Conservation (phyloP, 1,140 invertebrate species). For the Drosophila pseudoobscura region DNA sequence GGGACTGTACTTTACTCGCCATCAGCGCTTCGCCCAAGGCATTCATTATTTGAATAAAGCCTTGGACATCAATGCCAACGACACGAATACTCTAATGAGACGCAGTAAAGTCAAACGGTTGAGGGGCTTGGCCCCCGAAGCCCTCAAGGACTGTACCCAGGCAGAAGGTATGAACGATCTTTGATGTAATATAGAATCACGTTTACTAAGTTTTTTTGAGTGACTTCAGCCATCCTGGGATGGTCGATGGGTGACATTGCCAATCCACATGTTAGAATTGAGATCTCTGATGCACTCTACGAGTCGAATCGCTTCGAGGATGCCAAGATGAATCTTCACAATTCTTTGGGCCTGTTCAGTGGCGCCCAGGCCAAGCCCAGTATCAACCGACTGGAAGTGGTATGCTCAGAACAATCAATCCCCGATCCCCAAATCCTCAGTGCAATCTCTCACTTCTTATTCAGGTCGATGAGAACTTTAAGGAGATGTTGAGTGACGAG, state of each 20-base stretch:
- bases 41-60: slow-evolving; percentile 48
- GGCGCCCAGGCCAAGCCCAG: slow-evolving; percentile 27
- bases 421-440: not conserved
- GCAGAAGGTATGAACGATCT: slow-evolving; percentile 43
- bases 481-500: slow-evolving; percentile 36
- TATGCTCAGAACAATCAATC: slow-evolving; percentile 15
- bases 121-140: slow-evolving; percentile 43
- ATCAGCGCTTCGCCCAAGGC: slow-evolving; percentile 23
- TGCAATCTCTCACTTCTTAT: not conserved
- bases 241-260: not conserved
- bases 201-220: not conserved
- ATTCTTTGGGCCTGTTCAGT: slow-evolving; percentile 20
- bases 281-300: slow-evolving; percentile 58
- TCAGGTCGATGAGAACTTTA: slow-evolving; percentile 54
- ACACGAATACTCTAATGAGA: slow-evolving; percentile 30
- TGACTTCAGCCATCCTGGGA: slow-evolving; percentile 19
- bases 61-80: slow-evolving; percentile 24
- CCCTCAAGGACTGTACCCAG: slow-evolving; percentile 41
- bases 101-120: slow-evolving; percentile 45
- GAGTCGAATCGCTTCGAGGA: slow-evolving; percentile 69
- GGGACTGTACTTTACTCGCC: slow-evolving; percentile 33
- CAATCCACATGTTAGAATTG: slow-evolving; percentile 26
- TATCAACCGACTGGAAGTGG: slow-evolving; percentile 48
- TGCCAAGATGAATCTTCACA: slow-evolving; percentile 45
- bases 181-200: no score